Evolutionary conservation across 2,888 invertebrate species (phyloP).

Genomic region (Chrysolina haemoptera): DNA sequence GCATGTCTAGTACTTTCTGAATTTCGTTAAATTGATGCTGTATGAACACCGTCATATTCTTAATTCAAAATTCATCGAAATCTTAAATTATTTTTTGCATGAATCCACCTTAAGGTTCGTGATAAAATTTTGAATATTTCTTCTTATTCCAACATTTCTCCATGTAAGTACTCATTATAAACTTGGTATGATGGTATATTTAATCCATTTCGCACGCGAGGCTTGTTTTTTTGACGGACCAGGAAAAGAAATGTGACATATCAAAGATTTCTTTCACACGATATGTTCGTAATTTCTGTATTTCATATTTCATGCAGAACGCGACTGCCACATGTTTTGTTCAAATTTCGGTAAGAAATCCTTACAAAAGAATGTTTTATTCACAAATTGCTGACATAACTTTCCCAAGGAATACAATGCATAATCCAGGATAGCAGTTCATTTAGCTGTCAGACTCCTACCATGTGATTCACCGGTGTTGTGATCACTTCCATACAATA

Average conservation of each 20-base stretch:
- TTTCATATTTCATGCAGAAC: background rate
- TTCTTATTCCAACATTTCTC: background rate
- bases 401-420: background rate
- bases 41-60: too few species aligned
- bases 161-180: background rate
- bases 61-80: too few species aligned
- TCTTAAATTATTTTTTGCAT: too few species aligned
- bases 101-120: too few species aligned
- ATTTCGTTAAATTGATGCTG: too few species aligned
- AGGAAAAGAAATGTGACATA: slow-evolving; percentile 35
- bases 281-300: slow-evolving; percentile 9
- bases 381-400: background rate
- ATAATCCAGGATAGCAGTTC: too few species aligned
- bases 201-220: slow-evolving; percentile 33
- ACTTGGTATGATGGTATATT: slow-evolving; percentile 1
- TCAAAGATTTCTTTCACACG: slow-evolving; percentile 32
- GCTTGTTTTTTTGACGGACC: slow-evolving; percentile 30
- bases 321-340: background rate
- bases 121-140: slow-evolving; percentile 1
- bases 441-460: too few species aligned
- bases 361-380: background rate
- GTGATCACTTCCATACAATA: too few species aligned
- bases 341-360: background rate
- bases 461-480: too few species aligned
- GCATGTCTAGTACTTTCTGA: too few species aligned